These are phyloP conservation scores for Dinocampus coccinellae DNA, from an alignment of 2,888 invertebrate species.

Conservation along the genomic window DNA sequence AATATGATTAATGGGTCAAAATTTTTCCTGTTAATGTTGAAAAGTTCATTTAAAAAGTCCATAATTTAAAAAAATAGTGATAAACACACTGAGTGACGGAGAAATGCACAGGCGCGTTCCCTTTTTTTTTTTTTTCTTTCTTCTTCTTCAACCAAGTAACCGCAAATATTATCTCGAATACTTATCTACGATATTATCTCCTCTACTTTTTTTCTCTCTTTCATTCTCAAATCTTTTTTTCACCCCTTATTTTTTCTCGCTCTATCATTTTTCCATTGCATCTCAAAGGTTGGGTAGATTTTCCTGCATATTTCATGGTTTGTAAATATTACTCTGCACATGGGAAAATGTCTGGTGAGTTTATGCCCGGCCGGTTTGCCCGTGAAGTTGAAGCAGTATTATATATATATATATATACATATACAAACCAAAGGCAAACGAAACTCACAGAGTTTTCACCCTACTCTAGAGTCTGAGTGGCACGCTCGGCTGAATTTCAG, in stretches of 20 bases:
- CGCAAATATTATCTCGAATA: neutral
- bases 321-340: slow-evolving; percentile 62
- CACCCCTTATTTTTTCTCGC: too few species aligned
- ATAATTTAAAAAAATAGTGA: too few species aligned
- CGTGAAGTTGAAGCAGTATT: slow-evolving; percentile 59
- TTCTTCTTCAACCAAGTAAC: too few species aligned
- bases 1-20: neutral
- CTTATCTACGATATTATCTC: neutral
- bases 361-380: slow-evolving; percentile 62
- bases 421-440: slow-evolving; percentile 18
- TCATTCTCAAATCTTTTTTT: too few species aligned
- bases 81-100: too few species aligned
- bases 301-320: slow-evolving; percentile 61
- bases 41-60: neutral
- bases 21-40: slow-evolving; percentile 17
- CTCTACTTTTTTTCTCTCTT: neutral
- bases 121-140: neutral
- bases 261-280: slow-evolving; percentile 26
- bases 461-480: slow-evolving; percentile 66
- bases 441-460: slow-evolving; percentile 65
- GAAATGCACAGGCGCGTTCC: too few species aligned
- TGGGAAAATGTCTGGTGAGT: slow-evolving; percentile 56
- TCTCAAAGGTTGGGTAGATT: slow-evolving; percentile 52
- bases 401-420: slow-evolving; percentile 21
- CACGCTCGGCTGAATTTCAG: slow-evolving; percentile 64